Base-by-base conservation (phyloP, 2,888 invertebrate species). In the Lucinisca nassula region DNA sequence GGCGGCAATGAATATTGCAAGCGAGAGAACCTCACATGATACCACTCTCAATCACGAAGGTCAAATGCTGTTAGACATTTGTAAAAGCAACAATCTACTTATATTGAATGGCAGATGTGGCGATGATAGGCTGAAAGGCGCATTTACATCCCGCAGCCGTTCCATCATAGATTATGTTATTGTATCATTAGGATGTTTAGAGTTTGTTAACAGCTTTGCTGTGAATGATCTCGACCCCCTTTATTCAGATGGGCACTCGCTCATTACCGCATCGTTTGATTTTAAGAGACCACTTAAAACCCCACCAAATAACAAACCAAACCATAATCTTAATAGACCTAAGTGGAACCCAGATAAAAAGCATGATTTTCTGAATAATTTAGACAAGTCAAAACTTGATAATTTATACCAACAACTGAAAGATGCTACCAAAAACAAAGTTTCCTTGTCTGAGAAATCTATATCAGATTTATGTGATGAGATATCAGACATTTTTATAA, bases 91-190 rank as follows among this genome's bases (percentile, higher is more conserved):
- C 24, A 70, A 70, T 70, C 24, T 70, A 6, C 21, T 70, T 24
- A 70, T 70, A 37, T 70, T 70, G 24, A 70, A 70, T 70, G 70
- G 70, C 6, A 32, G 70, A 21, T 70, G 12, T 27, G 70, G 70
- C 6, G 24, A n/a, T 70, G 70, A 70, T 37, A 32, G 27, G 14
- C 4, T 10, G 14, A 32, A 21, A 27, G 70, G 70, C 4, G 70
- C 14, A 6, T 27, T 35, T 10, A 70, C 70, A 12, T 70, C 27
- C 27, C 6, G 70, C 6, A 32, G 27, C 17, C 6, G 17, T 4
- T 70, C 70, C 3, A 21, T 37, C 10, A 70, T 70, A 27, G 70
- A 70, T 70, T 70, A 70, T 55, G 8, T 21, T 4, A 55, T 55
- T n/a, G 55, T n/a, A 4, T 55, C 55, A n/a, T 4, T 4, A 8